Percentiles rank a stretch among this genome's conserved stretches.
Evolutionary conservation across 2,888 invertebrate species (phyloP).

Genomic region (Terebella lapidaria): DNA sequence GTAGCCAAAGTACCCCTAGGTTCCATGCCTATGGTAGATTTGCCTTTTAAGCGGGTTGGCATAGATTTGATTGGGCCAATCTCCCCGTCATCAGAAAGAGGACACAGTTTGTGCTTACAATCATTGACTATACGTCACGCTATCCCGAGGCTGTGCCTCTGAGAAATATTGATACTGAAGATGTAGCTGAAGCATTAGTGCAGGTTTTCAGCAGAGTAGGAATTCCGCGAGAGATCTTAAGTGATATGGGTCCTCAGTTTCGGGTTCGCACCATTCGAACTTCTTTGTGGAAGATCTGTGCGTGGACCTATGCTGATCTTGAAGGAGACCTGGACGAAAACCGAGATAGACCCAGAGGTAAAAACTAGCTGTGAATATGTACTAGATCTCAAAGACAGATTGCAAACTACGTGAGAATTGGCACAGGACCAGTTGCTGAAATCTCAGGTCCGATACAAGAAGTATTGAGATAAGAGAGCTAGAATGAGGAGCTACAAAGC

Average conservation of each 20-base stretch:
- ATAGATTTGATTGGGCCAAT: constrained; percentile 29
- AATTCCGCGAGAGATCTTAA: constrained; percentile 22
- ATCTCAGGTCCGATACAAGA: constrained; percentile 2
- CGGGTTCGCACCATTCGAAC: constrained; percentile 11
- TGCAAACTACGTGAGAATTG: constrained; percentile 16
- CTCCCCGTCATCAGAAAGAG: constrained; percentile 15
- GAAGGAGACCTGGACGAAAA: not conserved
- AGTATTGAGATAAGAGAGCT: constrained; percentile 20
- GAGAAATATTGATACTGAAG: constrained; percentile 22
- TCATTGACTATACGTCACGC: constrained; percentile 24
- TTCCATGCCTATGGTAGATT: constrained; percentile 11
- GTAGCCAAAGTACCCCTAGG: constrained; percentile 17
- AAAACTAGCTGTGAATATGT: constrained; percentile 3
- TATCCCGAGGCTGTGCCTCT: constrained; percentile 13
- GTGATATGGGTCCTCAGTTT: constrained; percentile 26
- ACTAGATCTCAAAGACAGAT: not conserved
- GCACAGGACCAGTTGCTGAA: constrained; percentile 10
- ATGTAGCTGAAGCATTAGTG: constrained; percentile 25
- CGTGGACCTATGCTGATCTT: constrained; percentile 3
- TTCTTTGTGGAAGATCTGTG: constrained; percentile 8
- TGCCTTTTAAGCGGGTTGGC: not conserved
- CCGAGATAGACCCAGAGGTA: not conserved
- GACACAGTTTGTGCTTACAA: constrained; percentile 22
- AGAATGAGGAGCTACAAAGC: constrained; percentile 6
- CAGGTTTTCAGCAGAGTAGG: constrained; percentile 20